Evolutionary conservation across 2,113 vertebrate species (phyloP).

Genomic region (Miniopterus natalensis): DNA sequence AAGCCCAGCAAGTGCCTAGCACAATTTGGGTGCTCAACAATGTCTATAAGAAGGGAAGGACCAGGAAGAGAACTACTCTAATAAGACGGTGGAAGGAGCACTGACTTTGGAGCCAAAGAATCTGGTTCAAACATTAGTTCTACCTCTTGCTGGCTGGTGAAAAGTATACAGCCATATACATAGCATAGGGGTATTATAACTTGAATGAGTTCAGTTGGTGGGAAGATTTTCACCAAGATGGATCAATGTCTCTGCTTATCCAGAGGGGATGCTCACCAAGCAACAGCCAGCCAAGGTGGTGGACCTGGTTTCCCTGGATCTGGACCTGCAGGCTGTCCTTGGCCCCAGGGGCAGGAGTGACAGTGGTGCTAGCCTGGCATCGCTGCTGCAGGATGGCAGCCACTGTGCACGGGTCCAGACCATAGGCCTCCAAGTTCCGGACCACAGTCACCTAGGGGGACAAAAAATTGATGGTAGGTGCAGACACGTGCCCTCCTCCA

Average conservation of each 20-base stretch:
- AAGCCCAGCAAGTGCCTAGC: background rate
- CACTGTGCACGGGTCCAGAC: constrained; percentile 92
- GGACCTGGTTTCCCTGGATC: constrained; percentile 97
- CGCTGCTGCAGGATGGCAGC: constrained; percentile 92
- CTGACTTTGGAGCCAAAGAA: background rate
- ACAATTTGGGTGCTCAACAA: background rate
- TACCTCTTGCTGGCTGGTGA: background rate
- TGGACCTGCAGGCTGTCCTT: constrained; percentile 95
- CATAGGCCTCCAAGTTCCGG: constrained; percentile 96
- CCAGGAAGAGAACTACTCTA: background rate
- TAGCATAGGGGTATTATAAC: background rate
- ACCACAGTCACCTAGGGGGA: constrained; percentile 94
- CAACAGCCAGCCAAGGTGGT: constrained; percentile 93
- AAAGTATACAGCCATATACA: background rate
- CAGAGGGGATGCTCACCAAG: constrained; percentile 88
- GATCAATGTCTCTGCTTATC: background rate
- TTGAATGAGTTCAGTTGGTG: background rate
- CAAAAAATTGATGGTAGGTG: background rate
- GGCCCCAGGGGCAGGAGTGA: constrained; percentile 90
- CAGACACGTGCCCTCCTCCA: too few species aligned
- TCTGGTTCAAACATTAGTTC: background rate
- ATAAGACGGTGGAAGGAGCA: background rate
- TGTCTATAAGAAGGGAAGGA: background rate
- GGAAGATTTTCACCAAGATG: background rate
- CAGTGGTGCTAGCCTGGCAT: constrained; percentile 95